Conservation (phyloP, 23 tunicate species). For the Trididemnum nubilum region DNA sequence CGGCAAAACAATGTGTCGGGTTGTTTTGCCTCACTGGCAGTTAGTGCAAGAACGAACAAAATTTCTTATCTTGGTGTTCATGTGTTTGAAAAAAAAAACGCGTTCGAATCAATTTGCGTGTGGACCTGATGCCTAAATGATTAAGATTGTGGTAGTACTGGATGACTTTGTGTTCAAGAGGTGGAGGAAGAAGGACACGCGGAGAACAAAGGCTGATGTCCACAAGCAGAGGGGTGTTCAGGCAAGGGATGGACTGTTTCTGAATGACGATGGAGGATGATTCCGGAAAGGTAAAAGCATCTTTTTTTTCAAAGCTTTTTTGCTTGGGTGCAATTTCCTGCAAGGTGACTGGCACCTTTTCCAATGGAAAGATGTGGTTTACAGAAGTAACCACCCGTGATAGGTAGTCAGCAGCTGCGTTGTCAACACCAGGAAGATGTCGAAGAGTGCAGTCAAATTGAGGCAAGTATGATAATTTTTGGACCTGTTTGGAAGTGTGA, state of each 20-base stretch:
- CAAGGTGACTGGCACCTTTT: not conserved
- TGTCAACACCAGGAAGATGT: not conserved
- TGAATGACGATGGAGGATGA: not conserved
- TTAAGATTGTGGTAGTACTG: not conserved
- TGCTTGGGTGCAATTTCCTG: not conserved
- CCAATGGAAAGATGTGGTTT: not conserved
- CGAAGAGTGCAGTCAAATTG: not conserved
- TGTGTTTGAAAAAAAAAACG: not conserved
- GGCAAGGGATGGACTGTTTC: not conserved
- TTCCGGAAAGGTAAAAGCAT: not conserved
- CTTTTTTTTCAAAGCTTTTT: not conserved
- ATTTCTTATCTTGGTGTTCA: not conserved
- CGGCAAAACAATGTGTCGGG: not conserved
- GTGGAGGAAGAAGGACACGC: not conserved
- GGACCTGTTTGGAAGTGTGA: not conserved
- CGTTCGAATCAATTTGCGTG: not conserved
- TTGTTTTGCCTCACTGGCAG: not conserved
- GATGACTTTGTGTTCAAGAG: not conserved
- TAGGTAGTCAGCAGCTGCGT: not conserved
- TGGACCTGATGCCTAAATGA: slow-evolving; percentile 2
- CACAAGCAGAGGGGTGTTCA: not conserved
- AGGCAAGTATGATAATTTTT: not conserved
- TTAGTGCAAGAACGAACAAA: slow-evolving; percentile 3
- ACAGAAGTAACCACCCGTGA: not conserved
- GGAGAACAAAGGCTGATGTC: not conserved